Evolutionary conservation across 2,797 vertebrate genomes (phyloP).

Genomic region (Catharus ustulatus): DNA sequence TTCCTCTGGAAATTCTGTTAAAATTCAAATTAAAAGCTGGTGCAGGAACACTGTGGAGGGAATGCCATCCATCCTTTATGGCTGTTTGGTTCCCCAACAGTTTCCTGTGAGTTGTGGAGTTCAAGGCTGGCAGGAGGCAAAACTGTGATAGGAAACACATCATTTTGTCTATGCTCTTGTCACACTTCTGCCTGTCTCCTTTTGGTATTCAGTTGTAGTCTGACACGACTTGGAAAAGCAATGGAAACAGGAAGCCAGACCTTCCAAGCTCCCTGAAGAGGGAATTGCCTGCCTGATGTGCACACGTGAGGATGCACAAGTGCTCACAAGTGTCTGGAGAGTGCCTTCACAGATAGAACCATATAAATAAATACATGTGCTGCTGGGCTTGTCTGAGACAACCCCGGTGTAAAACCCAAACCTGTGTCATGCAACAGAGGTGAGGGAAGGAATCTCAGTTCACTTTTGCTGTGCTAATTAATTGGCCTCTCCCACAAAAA

Average conservation of each 20-base stretch:
- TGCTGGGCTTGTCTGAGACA: not conserved
- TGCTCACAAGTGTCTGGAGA: fast-evolving
- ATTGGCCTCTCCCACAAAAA: not conserved
- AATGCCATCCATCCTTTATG: not conserved
- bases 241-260: not conserved
- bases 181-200: not conserved
- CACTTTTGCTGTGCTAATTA: not conserved
- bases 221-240: not conserved
- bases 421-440: not conserved
- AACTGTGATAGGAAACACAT: not conserved
- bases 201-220: not conserved
- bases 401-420: not conserved
- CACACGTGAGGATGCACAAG: not conserved
- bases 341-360: not conserved
- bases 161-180: not conserved
- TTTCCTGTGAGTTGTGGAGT: not conserved
- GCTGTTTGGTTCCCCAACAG: not conserved
- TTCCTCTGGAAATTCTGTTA: not conserved
- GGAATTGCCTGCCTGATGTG: not conserved
- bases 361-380: fast-evolving
- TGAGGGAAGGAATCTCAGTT: not conserved
- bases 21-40: not conserved
- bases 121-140: constrained; percentile 13
- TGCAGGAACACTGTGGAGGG: not conserved
- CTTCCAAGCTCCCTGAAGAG: not conserved